Evolutionary conservation across 2,888 invertebrate genomes (phyloP), one percentile per base, ranked within the genome.

Genomic region (Conchocele bisecta): DNA sequence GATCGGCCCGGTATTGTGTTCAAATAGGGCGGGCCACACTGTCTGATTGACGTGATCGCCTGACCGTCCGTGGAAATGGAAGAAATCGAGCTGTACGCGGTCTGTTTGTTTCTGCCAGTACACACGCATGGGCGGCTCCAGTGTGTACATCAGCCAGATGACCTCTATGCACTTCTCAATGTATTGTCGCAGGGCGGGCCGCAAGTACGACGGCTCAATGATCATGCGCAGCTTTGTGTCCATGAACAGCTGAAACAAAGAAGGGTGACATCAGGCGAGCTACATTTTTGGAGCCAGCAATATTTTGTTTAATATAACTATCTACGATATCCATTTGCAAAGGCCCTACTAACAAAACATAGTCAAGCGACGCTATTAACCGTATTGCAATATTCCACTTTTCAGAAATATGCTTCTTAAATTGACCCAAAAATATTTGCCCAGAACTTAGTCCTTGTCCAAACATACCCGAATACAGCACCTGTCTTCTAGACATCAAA

Each of bases 31-130:
- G 17, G 77, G 77, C 70, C 70, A 77, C 15, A 73, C 73, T 17
- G 77, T 74, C 56, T 77, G 77, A 41, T 77, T 73, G 22, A 77
- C 74, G 44, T 58, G 71, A 29, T 74, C 74, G 0, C 77, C 77
- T 57, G 61, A 60, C 24, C 68, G 42, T 15, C 66, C 65, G 50
- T 70, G 74, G 41, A 67, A 64, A 5, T 68, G 35, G 44, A 77
- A 77, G 46, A 74, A 74, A 39, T 74, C 74, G 6, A 53, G 17
- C 31, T 67, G 57, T 0, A 73, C 42, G 24, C 68, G 64, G 24
- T 74, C 73, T 7, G 67, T 68, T 42, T 77, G 70, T 26, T 67
- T 57, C 39, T 71, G 77, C 77, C 77, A 77, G 53, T 64, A 77
- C 13, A 71, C 39, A 15, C 73, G 50, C 70, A 77, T 70, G 4